Evolutionary conservation across 2,797 vertebrate genomes (phyloP).

Genomic region (Selene dorsalis): DNA sequence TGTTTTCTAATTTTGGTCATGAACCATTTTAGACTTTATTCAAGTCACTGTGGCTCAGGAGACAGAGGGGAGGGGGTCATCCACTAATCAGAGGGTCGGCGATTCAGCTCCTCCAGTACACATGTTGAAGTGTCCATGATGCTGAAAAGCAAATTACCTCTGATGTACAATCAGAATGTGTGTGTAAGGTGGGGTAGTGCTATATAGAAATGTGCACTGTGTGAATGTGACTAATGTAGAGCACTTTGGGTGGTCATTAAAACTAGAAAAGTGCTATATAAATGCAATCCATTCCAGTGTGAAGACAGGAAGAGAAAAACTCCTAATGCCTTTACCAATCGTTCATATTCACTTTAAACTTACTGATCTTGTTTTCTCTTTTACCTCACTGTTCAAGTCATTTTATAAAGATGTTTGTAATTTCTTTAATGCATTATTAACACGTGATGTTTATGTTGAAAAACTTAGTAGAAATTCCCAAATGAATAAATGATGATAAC

Average conservation of each 20-base stretch:
- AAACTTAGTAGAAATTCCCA: constrained; percentile 57
- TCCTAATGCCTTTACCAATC: constrained; percentile 26
- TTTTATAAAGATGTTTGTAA: constrained; percentile 3
- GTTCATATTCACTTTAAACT: constrained; percentile 9
- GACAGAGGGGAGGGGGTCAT: no score
- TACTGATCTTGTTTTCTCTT: constrained; percentile 3
- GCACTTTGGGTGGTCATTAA: no score
- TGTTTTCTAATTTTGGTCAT: neutral
- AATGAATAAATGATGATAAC: constrained; percentile 72
- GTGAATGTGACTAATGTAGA: no score
- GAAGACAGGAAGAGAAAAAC: constrained; percentile 28
- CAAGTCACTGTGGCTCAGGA: no score
- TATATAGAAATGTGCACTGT: no score
- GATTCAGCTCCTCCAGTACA: no score
- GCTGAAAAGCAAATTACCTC: no score
- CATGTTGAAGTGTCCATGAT: no score
- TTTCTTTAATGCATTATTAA: constrained; percentile 27
- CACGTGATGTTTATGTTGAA: constrained; percentile 23
- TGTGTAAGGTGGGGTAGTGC: no score
- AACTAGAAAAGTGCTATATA: no score
- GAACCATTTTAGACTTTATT: constrained; percentile 34
- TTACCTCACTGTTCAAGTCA: neutral
- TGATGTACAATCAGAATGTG: no score
- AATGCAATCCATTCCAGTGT: constrained; percentile 3
- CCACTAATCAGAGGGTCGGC: no score